Conservation (phyloP, 2,113 vertebrate genomes). For the Hepsetus odoe region DNA sequence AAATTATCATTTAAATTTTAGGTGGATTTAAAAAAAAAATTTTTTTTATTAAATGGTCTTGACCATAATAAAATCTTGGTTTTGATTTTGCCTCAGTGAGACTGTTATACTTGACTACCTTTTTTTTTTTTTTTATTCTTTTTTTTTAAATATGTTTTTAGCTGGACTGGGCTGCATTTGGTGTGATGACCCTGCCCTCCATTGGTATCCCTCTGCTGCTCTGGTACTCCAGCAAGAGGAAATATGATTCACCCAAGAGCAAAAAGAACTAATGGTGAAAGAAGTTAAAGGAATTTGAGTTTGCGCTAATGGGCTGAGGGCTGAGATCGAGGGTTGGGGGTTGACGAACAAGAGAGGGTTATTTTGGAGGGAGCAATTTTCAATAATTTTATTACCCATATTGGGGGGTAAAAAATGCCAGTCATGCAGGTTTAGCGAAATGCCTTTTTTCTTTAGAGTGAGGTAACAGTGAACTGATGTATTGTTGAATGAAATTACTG, state of each 20-base stretch:
- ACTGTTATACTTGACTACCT: too few species aligned
- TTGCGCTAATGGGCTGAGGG: too few species aligned
- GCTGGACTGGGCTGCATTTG: conserved; percentile 97
- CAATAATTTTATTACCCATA: conserved; percentile 67
- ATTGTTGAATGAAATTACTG: neutral
- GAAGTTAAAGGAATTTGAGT: neutral
- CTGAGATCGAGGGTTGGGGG: too few species aligned
- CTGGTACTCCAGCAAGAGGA: conserved; percentile 97
- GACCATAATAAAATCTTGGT: neutral
- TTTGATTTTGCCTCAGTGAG: neutral
- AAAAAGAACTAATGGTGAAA: conserved; percentile 89
- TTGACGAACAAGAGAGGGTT: neutral
- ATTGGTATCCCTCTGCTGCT: conserved; percentile 95
- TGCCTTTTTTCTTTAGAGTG: neutral
- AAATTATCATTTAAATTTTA: too few species aligned
- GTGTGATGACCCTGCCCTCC: conserved; percentile 96
- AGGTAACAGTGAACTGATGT: neutral
- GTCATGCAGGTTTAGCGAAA: neutral
- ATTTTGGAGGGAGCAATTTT: conserved; percentile 11
- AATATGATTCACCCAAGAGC: conserved; percentile 89
- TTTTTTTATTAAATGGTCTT: too few species aligned
- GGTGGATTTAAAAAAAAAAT: too few species aligned
- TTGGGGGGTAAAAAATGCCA: conserved; percentile 64
- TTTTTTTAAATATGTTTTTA: conserved; percentile 60
- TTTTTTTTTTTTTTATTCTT: too few species aligned